A percentile compares a stretch with the other conserved stretches of the same genome.
Evolutionary conservation across 2,888 invertebrate genomes (phyloP).

Genomic region (Macrosiphum euphorbiae): DNA sequence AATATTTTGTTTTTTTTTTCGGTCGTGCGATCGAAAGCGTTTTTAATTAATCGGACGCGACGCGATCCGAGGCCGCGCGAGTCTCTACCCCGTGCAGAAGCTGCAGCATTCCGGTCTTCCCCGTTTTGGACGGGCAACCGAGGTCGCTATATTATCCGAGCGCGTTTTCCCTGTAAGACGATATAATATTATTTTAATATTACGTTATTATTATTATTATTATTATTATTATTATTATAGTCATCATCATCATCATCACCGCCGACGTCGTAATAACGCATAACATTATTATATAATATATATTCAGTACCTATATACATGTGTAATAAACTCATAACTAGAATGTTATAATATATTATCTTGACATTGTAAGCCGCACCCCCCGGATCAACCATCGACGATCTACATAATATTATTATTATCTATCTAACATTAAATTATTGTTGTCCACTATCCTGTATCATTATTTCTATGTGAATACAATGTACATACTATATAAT

Average conservation of each 20-base stretch:
- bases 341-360: too few species aligned
- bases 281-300: background rate
- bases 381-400: background rate
- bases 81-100: slow-evolving; percentile 22
- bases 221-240: background rate
- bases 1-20: background rate
- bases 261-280: background rate
- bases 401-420: background rate
- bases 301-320: background rate
- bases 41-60: slow-evolving; percentile 20
- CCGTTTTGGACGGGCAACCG: slow-evolving; percentile 36
- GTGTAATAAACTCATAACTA: too few species aligned
- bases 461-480: background rate
- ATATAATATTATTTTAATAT: background rate
- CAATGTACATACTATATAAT: too few species aligned
- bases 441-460: background rate
- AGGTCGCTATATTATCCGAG: slow-evolving; percentile 4
- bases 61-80: slow-evolving; percentile 25
- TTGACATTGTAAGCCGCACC: too few species aligned
- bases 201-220: background rate
- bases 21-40: slow-evolving; percentile 36
- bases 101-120: slow-evolving; percentile 36
- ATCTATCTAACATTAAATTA: background rate
- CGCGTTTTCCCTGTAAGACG: background rate
- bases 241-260: background rate